phyloP scores from a whole-genome alignment of 2,888 invertebrate genomes.

The Podotricha telesiphe region DNA sequence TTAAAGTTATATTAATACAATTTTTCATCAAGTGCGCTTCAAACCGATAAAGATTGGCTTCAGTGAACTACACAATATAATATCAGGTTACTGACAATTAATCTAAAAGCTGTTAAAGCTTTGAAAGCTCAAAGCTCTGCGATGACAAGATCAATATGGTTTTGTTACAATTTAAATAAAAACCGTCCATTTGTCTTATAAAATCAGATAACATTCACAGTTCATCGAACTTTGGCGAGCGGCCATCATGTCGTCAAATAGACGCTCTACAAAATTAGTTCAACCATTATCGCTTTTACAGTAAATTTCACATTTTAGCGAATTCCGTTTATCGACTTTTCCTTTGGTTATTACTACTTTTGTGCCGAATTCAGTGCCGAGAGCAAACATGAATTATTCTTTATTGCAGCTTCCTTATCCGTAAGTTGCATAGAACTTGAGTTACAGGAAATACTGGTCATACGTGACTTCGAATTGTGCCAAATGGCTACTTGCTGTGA shows the following conservation, averaged over 20 bases:
- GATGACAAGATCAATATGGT: neutral
- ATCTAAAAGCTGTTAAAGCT: conserved; percentile 10
- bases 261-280: conserved; percentile 34
- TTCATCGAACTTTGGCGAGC: conserved; percentile 39
- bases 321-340: conserved; percentile 31
- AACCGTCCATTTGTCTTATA: conserved; percentile 25
- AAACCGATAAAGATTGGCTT: neutral
- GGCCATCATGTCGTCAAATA: conserved; percentile 36
- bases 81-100: neutral
- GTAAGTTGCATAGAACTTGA: conserved; percentile 14
- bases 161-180: conserved; percentile 8
- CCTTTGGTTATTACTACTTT: conserved; percentile 26
- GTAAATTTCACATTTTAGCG: conserved; percentile 36
- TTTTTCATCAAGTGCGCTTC: neutral
- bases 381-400: conserved; percentile 28
- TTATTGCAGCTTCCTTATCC: conserved; percentile 20
- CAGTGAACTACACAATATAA: neutral
- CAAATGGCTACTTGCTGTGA: neutral
- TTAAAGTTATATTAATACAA: too few species aligned
- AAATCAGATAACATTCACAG: conserved; percentile 34
- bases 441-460: conserved; percentile 12
- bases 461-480: conserved; percentile 12
- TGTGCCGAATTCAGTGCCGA: conserved; percentile 20
- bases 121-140: neutral
- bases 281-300: conserved; percentile 38